Base-by-base conservation (phyloP, 2,888 invertebrate genomes). In the Drosophila helvetica region DNA sequence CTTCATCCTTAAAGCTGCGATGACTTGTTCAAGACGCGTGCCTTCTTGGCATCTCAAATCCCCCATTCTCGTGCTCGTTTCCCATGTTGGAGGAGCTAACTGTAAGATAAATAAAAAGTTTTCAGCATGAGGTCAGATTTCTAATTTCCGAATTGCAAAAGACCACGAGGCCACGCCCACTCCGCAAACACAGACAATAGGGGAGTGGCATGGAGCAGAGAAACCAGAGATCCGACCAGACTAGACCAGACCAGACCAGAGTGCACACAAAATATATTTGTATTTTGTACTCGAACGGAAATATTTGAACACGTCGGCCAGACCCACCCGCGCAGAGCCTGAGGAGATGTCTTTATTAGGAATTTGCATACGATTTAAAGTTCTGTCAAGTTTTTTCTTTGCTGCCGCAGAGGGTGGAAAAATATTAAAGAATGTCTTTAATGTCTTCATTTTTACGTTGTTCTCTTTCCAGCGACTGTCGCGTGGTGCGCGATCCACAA, bases 401-500 rank as follows among this genome's bases (percentile, higher is more conserved):
- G 52, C 19, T 17, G 17, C 38, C 47, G 18, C 30, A n/a, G 19
- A 17, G 42, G 46, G 30, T 27, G 25, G 30, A 54, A 5, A 64
- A 52, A 52, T 63, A 66, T 55, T 64, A 42, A 52, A 56, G 33
- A n/a, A 25, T 53, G 48, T 52, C 53, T 72, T 66, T 45, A 65
- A 74, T 47, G 74, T 65, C 45, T 47, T 47, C 8, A 22, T 30
- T n/a, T n/a, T n/a, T n/a, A n/a, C n/a, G n/a, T n/a, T n/a, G n/a
- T n/a, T 38, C 38, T 69, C 43, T 30, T 95, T 95, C 2, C 95
- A 97, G 97, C 87, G 97, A 99, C 93, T 99, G 99, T 93, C 96
- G 99, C 92, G 99, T 99, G 85, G 99, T 99, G 59, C 95, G 99
- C 90, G 99, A 99, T 93, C 98, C 99, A 78, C 98, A 99, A 92